phyloP scores from a whole-genome alignment of 2,888 invertebrate genomes.

The Sturmia bella region DNA sequence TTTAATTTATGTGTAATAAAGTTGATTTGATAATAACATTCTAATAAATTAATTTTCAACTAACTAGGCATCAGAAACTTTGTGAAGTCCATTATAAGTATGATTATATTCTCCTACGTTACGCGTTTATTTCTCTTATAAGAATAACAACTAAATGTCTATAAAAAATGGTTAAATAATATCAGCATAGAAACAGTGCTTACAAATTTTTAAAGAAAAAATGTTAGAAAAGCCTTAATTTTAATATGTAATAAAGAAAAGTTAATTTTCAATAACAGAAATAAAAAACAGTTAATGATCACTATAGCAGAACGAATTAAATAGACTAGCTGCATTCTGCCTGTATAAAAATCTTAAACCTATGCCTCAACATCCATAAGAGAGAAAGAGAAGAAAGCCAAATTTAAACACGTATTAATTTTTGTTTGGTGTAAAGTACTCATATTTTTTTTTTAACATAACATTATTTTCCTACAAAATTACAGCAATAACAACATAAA shows the following conservation, averaged over 20 bases:
- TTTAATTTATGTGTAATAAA: constrained; percentile 35
- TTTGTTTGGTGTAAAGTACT: constrained; percentile 54
- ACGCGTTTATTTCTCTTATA: too few relatives aligned
- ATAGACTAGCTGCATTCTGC: constrained; percentile 1
- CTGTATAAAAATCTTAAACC: not conserved
- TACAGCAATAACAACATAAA: constrained; percentile 49
- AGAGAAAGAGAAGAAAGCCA: constrained; percentile 25
- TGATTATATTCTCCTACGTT: too few relatives aligned
- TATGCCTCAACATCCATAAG: not conserved
- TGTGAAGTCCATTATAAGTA: too few relatives aligned
- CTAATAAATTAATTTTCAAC: not conserved
- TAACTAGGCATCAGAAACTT: too few relatives aligned
- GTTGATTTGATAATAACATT: not conserved
- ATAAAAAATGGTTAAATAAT: too few relatives aligned
- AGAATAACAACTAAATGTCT: too few relatives aligned
- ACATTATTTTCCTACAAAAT: constrained; percentile 42
- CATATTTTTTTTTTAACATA: constrained; percentile 26
- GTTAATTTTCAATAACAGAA: constrained; percentile 42
- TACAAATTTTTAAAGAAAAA: not conserved
- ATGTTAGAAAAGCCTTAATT: not conserved
- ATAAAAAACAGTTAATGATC: constrained; percentile 39
- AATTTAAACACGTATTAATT: constrained; percentile 37
- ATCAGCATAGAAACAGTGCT: too few relatives aligned
- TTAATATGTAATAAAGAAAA: too few relatives aligned
- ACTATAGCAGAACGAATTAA: constrained; percentile 35